phyloP scores from a whole-genome alignment of 2,113 vertebrate species.

The Caranx ignobilis region DNA sequence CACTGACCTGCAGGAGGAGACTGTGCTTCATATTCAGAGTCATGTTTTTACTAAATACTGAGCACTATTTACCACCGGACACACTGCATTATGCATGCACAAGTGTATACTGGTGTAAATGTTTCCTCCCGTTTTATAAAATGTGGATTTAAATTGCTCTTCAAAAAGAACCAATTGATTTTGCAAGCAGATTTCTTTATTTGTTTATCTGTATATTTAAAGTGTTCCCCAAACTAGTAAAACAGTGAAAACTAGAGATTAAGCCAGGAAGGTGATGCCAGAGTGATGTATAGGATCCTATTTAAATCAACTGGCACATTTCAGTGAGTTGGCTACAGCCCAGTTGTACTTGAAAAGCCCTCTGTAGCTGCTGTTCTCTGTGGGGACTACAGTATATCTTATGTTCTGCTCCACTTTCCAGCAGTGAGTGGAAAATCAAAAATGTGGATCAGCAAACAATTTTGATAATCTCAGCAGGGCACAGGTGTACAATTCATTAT shows the following conservation, averaged over 20 bases:
- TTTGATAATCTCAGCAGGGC: constrained; percentile 39
- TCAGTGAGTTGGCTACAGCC: constrained; percentile 18
- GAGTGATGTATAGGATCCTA: background rate
- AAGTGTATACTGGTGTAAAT: background rate
- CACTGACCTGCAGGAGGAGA: background rate
- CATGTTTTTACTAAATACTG: constrained; percentile 1
- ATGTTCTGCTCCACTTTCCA: constrained; percentile 60
- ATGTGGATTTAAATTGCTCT: background rate
- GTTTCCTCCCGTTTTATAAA: background rate
- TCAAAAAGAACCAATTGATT: background rate
- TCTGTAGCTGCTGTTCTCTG: constrained; percentile 33
- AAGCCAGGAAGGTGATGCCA: background rate
- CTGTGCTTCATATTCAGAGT: background rate
- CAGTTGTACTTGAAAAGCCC: constrained; percentile 61
- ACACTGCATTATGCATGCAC: too few relatives aligned
- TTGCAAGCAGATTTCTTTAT: too few relatives aligned
- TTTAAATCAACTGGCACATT: constrained; percentile 13
- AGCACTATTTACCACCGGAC: background rate
- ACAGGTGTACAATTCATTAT: constrained; percentile 24
- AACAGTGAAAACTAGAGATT: background rate
- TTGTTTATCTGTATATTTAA: background rate
- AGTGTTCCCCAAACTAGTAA: background rate
- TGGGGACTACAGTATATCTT: constrained; percentile 45
- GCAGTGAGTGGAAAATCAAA: constrained; percentile 26
- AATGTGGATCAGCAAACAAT: constrained; percentile 49